Evolutionary conservation across 2,888 invertebrate species (phyloP).

Genomic region (Leptinotarsa haldemani): DNA sequence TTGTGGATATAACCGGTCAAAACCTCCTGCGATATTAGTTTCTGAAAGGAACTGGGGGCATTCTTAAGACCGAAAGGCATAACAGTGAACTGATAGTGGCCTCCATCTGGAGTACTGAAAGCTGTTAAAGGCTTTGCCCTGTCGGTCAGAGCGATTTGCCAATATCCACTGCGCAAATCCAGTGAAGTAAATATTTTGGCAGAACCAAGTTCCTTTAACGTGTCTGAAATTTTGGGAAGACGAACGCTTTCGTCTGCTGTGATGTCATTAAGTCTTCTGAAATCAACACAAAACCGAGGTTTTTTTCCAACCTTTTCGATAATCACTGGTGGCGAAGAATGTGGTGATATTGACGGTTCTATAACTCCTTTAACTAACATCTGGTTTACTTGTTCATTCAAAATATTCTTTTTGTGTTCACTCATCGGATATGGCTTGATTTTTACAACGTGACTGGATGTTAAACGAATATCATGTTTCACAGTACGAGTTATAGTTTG

Average conservation of each 20-base stretch:
- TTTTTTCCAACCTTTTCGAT: constrained; percentile 9
- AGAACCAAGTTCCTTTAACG: constrained; percentile 17
- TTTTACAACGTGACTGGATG: too few relatives aligned
- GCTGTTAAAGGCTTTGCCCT: constrained; percentile 26
- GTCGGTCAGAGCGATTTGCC: constrained; percentile 25
- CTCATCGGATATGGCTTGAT: too few relatives aligned
- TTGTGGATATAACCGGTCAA: constrained; percentile 7
- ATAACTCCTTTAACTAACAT: constrained; percentile 28
- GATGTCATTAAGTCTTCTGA: not conserved
- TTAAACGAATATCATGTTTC: too few relatives aligned
- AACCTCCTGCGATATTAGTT: constrained; percentile 23
- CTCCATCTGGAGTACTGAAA: constrained; percentile 28
- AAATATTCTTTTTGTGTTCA: constrained; percentile 3
- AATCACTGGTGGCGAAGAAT: constrained; percentile 22
- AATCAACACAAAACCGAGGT: constrained; percentile 22
- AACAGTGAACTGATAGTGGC: constrained; percentile 30
- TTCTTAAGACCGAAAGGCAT: constrained; percentile 36
- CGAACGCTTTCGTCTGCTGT: not conserved
- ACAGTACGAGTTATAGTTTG: too few relatives aligned
- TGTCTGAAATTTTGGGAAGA: constrained; percentile 22
- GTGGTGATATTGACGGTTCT: constrained; percentile 21
- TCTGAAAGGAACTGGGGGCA: constrained; percentile 26
- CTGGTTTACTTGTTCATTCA: constrained; percentile 21
- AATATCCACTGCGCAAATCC: constrained; percentile 29
- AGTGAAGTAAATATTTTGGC: constrained; percentile 22